Base-by-base conservation (phyloP, 2,888 invertebrate genomes). In the Aporophyla nigra region DNA sequence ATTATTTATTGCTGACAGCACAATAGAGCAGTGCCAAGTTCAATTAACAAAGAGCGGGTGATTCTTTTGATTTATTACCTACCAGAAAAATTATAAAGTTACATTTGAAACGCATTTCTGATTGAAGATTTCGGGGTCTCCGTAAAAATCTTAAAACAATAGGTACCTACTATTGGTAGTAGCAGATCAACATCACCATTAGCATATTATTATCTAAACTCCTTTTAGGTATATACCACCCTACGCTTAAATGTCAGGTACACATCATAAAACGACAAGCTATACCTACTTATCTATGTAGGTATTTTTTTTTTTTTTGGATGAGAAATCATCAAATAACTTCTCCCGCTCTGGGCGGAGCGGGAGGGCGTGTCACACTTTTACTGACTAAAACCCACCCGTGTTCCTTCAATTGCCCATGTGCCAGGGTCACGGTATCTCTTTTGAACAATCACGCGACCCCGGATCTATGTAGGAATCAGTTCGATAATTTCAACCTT, bases 21-120 rank as follows among this genome's bases (percentile, higher is more conserved):
- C 61, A 19, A 51, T 21, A 53, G 46, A 58, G 65, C 21, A 49
- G n/a, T 21, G 51, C 62, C 54, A 71, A 71, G 67, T 71, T 58
- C 27, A 62, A 40, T 58, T 33, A 72, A 5, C 5, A 53, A 27
- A 68, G 19, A 21, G 7, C 43, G 5, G 14, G 14, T 49, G 12
- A 24, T 61, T 56, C 7, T 67, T 77, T 62, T 27, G 46, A 56
- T 54, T 33, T 51, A 51, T 27, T 62, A 27, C 16, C 27, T 43
- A 19, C 24, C 14, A 9, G 1, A 21, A 43, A 63, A 53, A 63
- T 21, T 27, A 51, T 27, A 10, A 76, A 77, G 19, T 51, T 51
- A 19, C 0, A 67, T 53, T 43, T n/a, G n/a, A 40, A 40, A 62
- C 1, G 10, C 7, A 6, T 24, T 16, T 65, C 14, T 40, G 24